Evolutionary conservation across 2,888 invertebrate genomes (phyloP), one percentile per base, ranked within the genome.

Genomic region (Girardia tigrina): DNA sequence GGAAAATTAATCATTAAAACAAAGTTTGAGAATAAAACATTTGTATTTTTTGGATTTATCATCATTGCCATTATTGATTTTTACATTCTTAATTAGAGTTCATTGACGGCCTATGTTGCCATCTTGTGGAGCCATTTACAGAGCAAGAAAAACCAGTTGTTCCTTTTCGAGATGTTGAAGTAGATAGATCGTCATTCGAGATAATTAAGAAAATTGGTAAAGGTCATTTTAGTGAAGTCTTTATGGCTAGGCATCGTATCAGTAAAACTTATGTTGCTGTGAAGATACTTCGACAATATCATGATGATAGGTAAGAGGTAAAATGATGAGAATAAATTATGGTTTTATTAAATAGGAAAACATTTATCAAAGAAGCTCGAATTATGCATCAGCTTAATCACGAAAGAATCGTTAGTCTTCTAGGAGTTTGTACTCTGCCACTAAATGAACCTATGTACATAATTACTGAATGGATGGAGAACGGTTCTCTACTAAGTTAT

Each of bases 131-230:
- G 82, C 90, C 94, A 16, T 98, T 97, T 82, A 91, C 93, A 29
- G 92, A 94, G 83, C 93, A 92, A 6, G 70, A 82, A 71, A 90
- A 92, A 83, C 95, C 97, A 2, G 92, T 94, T 85, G 91, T 93
- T 82, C 92, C 92, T 82, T 92, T 94, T 88, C 94, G 94, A 90
- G 97, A 97, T 85, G 93, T 95, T 89, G 97, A 97, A 86, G 94
- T 97, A 80, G 90, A 92, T 73, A 87, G 95, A 75, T 88, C 88
- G 36, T 91, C 94, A 84, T 89, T 98, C 78, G 90, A 92, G 82
- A 87, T 97, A 78, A 88, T 91, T 77, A 88, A 89, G 79, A 93
- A 93, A 83, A 86, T 97, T 77, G 98, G 97, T 0, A n/a, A 23
- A 8, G 56, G 56, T 12, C 56, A 56, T 56, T 56, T 56, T n/a